Percentiles rank a stretch among this genome's conserved stretches.
phyloP scores from a whole-genome alignment of 2,888 invertebrate species.

The Apamea crenata region DNA sequence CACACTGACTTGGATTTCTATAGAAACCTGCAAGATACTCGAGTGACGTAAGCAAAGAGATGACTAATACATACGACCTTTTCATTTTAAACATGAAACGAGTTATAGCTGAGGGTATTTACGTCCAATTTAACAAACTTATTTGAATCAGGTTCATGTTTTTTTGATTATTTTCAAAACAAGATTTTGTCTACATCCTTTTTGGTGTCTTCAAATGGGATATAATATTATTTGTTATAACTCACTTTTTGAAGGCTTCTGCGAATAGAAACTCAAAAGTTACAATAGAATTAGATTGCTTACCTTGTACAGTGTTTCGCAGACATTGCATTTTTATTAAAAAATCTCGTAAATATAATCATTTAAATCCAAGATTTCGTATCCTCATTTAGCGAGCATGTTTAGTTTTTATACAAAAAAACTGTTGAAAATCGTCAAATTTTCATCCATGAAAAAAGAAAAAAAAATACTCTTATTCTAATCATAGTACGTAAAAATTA shows the following conservation, averaged over 20 bases:
- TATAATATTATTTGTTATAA: too few species aligned
- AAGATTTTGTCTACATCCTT: neutral
- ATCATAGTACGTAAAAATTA: too few species aligned
- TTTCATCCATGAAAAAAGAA: too few species aligned
- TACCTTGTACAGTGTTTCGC: neutral
- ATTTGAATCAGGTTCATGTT: conserved; percentile 19
- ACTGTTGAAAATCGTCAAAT: too few species aligned
- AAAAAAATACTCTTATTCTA: too few species aligned
- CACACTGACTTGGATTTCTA: conserved; percentile 54
- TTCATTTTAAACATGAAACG: conserved; percentile 43
- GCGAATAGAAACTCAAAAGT: neutral
- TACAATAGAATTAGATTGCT: neutral
- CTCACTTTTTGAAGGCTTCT: neutral
- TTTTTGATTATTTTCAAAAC: conserved; percentile 23
- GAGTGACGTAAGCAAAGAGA: conserved; percentile 43
- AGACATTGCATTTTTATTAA: neutral
- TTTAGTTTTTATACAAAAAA: too few species aligned
- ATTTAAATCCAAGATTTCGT: too few species aligned
- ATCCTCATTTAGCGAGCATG: too few species aligned
- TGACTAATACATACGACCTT: conserved; percentile 53
- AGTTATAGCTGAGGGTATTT: conserved; percentile 49
- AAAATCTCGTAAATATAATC: too few species aligned
- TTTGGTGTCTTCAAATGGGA: neutral
- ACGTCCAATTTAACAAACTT: conserved; percentile 22
- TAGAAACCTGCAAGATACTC: conserved; percentile 21